phyloP scores from a whole-genome alignment of 92 coral and sea anemone genomes.

The Siderastrea radians region DNA sequence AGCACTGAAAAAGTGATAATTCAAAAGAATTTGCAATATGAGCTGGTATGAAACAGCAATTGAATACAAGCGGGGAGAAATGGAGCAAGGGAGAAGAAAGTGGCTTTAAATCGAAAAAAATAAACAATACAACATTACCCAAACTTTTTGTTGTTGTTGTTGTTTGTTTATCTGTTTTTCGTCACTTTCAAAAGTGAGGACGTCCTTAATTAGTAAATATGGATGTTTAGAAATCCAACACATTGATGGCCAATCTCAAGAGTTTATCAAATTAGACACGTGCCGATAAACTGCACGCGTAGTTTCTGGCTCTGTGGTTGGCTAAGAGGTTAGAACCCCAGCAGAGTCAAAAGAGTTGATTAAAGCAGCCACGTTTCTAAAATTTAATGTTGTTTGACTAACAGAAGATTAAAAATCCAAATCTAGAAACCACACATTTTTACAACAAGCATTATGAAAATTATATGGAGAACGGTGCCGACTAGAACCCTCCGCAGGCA shows the following conservation, averaged over 20 bases:
- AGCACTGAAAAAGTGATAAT: constrained; percentile 53
- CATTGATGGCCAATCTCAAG: too few species aligned
- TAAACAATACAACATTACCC: too few species aligned
- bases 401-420: too few species aligned
- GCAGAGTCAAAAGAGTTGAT: too few species aligned
- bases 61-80: too few species aligned
- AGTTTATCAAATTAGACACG: background rate
- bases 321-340: background rate
- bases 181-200: background rate
- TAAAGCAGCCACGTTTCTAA: background rate
- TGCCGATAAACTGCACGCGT: background rate
- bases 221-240: too few species aligned
- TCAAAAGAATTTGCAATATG: background rate
- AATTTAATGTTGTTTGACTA: too few species aligned
- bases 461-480: background rate
- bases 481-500: too few species aligned
- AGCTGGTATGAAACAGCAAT: background rate
- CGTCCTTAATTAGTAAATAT: background rate
- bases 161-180: too few species aligned
- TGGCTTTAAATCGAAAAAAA: too few species aligned
- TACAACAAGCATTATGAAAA: background rate
- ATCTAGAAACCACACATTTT: background rate
- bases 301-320: background rate
- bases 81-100: too few species aligned
- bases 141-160: too few species aligned